Evolutionary conservation across 2,113 vertebrate species (phyloP).

Genomic region (Actenoides lindsayi): DNA sequence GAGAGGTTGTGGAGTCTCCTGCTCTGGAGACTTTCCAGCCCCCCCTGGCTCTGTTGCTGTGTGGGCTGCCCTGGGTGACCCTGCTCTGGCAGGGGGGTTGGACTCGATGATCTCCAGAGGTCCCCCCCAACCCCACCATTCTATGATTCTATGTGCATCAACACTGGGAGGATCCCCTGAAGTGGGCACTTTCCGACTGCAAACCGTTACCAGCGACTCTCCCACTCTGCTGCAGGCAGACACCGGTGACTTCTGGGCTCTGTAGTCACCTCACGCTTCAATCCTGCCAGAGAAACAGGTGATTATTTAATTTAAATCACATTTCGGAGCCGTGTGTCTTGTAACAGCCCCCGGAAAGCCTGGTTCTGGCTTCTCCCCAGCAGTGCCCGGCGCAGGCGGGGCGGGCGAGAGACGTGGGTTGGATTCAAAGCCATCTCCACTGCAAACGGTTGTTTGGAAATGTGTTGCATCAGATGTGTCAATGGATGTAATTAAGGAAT

Average conservation of each 20-base stretch:
- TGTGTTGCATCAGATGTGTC: constrained; percentile 43
- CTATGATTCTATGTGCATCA: neutral
- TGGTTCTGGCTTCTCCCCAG: neutral
- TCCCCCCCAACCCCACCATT: too few relatives aligned
- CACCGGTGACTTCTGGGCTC: neutral
- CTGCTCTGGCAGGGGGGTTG: too few relatives aligned
- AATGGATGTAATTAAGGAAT: constrained; percentile 62
- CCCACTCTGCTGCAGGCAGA: neutral
- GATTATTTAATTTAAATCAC: neutral
- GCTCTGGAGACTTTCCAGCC: too few relatives aligned
- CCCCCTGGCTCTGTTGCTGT: too few relatives aligned
- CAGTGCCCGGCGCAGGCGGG: neutral
- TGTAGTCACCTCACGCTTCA: neutral
- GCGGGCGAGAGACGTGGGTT: neutral
- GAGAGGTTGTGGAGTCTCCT: too few relatives aligned
- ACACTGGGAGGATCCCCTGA: neutral
- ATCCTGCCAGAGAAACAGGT: neutral
- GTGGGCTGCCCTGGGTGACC: too few relatives aligned
- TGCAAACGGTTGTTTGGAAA: constrained; percentile 46
- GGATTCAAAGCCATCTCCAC: constrained; percentile 18
- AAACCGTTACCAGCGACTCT: neutral
- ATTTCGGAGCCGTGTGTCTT: neutral
- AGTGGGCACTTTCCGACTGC: neutral
- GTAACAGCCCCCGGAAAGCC: neutral
- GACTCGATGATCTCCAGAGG: too few relatives aligned